These are phyloP conservation scores for Littorina saxatilis DNA, from an alignment of 1,140 invertebrate genomes.

Conservation along the genomic window DNA sequence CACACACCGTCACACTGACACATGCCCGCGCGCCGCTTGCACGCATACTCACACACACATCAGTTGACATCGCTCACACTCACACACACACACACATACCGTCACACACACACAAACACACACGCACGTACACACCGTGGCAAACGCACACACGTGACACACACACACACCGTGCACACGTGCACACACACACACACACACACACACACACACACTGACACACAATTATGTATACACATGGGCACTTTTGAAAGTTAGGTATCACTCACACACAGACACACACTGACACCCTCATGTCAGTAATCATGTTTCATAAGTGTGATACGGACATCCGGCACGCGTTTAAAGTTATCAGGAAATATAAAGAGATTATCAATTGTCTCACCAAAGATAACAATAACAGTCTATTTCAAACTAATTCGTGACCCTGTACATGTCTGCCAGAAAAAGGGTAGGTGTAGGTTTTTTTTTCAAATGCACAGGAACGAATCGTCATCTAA, in stretches of 20 bases:
- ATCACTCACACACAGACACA: background rate
- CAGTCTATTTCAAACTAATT: no score
- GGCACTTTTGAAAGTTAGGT: no score
- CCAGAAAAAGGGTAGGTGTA: no score
- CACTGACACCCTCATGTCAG: background rate
- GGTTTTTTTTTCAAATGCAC: no score
- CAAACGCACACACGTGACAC: background rate
- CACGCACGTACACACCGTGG: background rate
- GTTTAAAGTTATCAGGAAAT: no score
- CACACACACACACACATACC: background rate
- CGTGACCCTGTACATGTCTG: no score
- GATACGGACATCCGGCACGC: no score
- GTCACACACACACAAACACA: background rate
- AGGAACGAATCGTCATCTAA: no score
- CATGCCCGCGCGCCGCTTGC: background rate
- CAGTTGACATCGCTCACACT: background rate
- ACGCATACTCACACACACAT: background rate
- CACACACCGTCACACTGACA: constrained; percentile 5
- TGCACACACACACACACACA: background rate
- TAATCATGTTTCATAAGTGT: no score
- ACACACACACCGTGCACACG: background rate
- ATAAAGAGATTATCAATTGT: no score
- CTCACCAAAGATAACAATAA: no score
- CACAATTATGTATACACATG: background rate
- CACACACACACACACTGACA: constrained; percentile 6